Evolutionary conservation across 2,888 invertebrate genomes (phyloP).

Genomic region (Heterodera filipjevi): DNA sequence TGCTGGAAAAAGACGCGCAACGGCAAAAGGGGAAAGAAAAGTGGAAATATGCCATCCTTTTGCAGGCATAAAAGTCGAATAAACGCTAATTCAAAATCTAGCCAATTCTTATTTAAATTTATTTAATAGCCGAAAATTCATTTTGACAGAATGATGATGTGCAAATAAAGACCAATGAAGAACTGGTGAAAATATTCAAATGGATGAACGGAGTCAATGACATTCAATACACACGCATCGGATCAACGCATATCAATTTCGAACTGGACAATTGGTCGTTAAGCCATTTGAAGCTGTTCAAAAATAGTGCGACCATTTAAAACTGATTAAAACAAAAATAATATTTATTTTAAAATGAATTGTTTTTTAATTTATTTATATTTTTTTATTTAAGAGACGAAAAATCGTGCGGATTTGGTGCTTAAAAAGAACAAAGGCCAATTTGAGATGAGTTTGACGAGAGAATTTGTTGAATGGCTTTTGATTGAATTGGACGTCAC

Average conservation of each 20-base stretch:
- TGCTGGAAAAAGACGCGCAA: conserved; percentile 29
- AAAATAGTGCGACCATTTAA: conserved; percentile 20
- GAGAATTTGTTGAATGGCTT: neutral
- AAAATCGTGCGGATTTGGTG: neutral
- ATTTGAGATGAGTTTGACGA: neutral
- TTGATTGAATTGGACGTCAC: neutral
- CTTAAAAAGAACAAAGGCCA: conserved; percentile 1
- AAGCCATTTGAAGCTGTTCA: conserved; percentile 20
- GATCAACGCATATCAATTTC: neutral
- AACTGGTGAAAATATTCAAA: conserved; percentile 39
- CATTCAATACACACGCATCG: conserved; percentile 20
- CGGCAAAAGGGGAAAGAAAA: too few relatives aligned
- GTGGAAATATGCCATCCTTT: conserved; percentile 43
- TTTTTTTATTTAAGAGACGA: neutral
- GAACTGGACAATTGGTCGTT: conserved; percentile 10
- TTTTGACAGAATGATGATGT: conserved; percentile 37
- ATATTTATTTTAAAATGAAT: neutral
- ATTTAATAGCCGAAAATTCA: neutral
- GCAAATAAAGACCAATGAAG: conserved; percentile 39
- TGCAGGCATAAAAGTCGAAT: conserved; percentile 31
- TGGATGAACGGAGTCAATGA: conserved; percentile 38
- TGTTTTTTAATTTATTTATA: neutral
- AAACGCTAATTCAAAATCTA: too few relatives aligned
- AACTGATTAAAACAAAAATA: too few relatives aligned
- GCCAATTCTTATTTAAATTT: neutral